These are phyloP conservation scores for Dasyurus viverrinus DNA, from an alignment of 2,113 vertebrate species.

Conservation along the genomic window DNA sequence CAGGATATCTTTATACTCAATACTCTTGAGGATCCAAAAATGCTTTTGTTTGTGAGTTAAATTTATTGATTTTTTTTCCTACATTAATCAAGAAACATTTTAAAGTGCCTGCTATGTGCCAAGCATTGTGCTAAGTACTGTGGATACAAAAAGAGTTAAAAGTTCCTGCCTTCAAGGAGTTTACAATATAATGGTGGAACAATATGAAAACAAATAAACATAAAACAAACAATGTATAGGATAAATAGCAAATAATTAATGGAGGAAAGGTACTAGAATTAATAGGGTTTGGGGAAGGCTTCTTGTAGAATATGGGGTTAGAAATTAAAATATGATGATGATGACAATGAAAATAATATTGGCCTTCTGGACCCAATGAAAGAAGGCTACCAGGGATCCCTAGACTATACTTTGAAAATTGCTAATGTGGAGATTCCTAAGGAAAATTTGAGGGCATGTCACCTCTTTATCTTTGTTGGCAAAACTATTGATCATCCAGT, in stretches of 20 bases:
- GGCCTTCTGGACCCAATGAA: neutral
- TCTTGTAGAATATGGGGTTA: neutral
- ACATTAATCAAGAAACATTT: neutral
- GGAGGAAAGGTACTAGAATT: neutral
- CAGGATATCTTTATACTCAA: neutral
- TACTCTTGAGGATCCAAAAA: neutral
- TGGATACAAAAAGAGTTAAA: neutral
- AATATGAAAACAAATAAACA: neutral
- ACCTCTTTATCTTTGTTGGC: neutral
- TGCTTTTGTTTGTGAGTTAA: neutral
- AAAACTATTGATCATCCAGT: neutral
- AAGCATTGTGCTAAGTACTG: neutral
- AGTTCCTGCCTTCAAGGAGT: neutral
- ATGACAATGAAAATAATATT: neutral
- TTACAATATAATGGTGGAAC: neutral
- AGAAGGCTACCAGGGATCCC: neutral
- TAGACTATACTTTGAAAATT: neutral
- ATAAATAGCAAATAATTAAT: neutral
- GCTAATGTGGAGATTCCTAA: neutral
- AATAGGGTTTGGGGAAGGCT: neutral
- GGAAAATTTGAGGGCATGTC: neutral
- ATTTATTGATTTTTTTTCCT: neutral
- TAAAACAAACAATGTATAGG: neutral
- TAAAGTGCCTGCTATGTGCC: neutral
- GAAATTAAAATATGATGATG: neutral